Base-by-base conservation (phyloP, 1,140 invertebrate genomes). In the Drosophila navojoa region DNA sequence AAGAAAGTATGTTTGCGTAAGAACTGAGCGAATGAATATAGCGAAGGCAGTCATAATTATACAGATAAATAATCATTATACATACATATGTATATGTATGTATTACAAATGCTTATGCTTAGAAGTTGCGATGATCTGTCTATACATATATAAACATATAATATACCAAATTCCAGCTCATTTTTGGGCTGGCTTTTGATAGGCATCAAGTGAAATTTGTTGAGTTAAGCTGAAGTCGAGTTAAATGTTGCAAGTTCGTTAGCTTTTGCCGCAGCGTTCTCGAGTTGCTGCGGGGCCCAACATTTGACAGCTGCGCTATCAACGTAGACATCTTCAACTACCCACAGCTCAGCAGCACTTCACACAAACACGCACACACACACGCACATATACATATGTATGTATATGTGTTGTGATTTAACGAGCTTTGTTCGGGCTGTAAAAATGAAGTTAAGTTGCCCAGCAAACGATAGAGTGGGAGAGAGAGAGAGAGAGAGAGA, bases 241-340 rank as follows among this genome's bases (percentile, higher is more conserved):
- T 9, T 15, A 45, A 15, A 16, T 44, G 42, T n/a, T 6, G n/a
- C n/a, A 15, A 45, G 42, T 19, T 38, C 16, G n/a, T 16, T 16
- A 45, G 42, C 42, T 16, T 16, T 16, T 45, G 42, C 42, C 42
- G 2, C 42, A 45, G 42, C 16, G 42, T 45, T 45, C 42, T 45
- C 11, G 42, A 44, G 32, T 32, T 32, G 32, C 32, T 32, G 32
- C 32, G n/a, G 42, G 15, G 42, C 42, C n/a, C 42, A 19, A 45
- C 42, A 16, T 45, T 45, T 45, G 42, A 45, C 42, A 58, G 40
- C 35, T 38, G 35, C 42, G 63, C 63, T 67, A 72, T 72, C 70
- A 72, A 29, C 63, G 63, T 25, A 72, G 70, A 72, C 70, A 72
- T 72, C 70, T 72, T 72, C 70, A 72, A 54, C 70, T 60, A 45